Evolutionary conservation across 2,888 invertebrate species (phyloP), one percentile per base, ranked within the genome.

Genomic region (Auanema sp.): DNA sequence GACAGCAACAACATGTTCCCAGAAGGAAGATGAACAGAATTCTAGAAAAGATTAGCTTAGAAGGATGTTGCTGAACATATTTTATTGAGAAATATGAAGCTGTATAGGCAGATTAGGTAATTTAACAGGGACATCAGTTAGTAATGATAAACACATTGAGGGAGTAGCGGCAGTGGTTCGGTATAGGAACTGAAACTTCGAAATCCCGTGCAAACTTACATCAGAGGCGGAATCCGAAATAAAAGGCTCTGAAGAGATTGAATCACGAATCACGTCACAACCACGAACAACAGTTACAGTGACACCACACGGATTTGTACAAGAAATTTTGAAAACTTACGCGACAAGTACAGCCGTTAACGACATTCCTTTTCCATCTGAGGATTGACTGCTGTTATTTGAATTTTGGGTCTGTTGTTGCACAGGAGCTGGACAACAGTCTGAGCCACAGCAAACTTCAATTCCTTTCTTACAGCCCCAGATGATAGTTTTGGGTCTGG

Each of bases 361-460:
- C 1, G 40, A 18, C 42, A 16, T 11, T 11, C 51, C 58, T 24
- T 10, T 58, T 42, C 11, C 16, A 12, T 1, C 40, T n/a, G 49
- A 16, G 18, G 24, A 33, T 50, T 44, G 16, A 24, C 11, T 44
- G 14, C 3, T 49, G 33, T 33, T 33, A 33, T 33, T 33, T 5
- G 33, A 5, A 8, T 33, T 33, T 25, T 33, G 56, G 6, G 56
- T 33, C 40, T 12, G 14, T 25, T 47, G 49, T 14, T 50, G 56
- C 4, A 16, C 12, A 24, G 76, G 76, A 1, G 66, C 70, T 1
- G 81, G 73, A 51, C 81, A 81, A 58, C 81, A 81, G 18, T 81
- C 81, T 8, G 72, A 75, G 8, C 79, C 75, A 60, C 77, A 77
- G 57, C 77, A 77, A 50, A 63, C 57, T 60, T 77, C 71, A 10